Evolutionary conservation across 1,140 invertebrate genomes (phyloP).

Genomic region (Caligus rogercresseyi): DNA sequence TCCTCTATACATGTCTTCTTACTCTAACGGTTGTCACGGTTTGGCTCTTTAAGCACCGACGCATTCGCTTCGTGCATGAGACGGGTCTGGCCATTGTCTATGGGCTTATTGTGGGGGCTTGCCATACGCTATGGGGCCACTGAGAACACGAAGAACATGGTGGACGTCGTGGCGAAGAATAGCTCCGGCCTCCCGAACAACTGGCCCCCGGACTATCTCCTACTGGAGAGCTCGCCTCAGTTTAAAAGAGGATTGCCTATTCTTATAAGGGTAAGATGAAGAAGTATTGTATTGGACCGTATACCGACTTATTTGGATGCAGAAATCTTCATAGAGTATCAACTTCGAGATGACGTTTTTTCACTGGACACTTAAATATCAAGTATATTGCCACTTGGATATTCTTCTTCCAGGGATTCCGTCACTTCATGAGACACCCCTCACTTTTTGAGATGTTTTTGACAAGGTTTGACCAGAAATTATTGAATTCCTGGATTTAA

Average conservation of each 20-base stretch:
- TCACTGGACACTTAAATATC: too few relatives aligned
- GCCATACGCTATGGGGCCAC: not conserved
- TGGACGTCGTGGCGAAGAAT: not conserved
- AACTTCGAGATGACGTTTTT: too few relatives aligned
- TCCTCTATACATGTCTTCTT: slow-evolving; percentile 14
- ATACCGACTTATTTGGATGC: too few relatives aligned
- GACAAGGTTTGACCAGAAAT: too few relatives aligned
- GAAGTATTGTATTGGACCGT: too few relatives aligned
- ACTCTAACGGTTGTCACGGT: slow-evolving; percentile 15
- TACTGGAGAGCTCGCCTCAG: not conserved
- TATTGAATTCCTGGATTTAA: too few relatives aligned
- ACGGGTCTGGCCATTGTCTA: slow-evolving; percentile 15
- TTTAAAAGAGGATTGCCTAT: not conserved
- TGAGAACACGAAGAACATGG: not conserved
- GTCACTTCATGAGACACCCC: too few relatives aligned
- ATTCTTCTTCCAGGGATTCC: too few relatives aligned
- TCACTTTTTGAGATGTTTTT: too few relatives aligned
- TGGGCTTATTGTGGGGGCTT: slow-evolving; percentile 12
- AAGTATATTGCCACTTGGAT: too few relatives aligned
- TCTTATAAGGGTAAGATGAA: not conserved
- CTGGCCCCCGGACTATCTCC: not conserved
- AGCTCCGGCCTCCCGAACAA: not conserved
- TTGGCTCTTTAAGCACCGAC: slow-evolving; percentile 17
- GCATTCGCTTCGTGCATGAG: slow-evolving; percentile 14
- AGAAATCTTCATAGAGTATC: too few relatives aligned